phyloP scores from a whole-genome alignment of 2,113 vertebrate species.

The Dipodomys ordii region DNA sequence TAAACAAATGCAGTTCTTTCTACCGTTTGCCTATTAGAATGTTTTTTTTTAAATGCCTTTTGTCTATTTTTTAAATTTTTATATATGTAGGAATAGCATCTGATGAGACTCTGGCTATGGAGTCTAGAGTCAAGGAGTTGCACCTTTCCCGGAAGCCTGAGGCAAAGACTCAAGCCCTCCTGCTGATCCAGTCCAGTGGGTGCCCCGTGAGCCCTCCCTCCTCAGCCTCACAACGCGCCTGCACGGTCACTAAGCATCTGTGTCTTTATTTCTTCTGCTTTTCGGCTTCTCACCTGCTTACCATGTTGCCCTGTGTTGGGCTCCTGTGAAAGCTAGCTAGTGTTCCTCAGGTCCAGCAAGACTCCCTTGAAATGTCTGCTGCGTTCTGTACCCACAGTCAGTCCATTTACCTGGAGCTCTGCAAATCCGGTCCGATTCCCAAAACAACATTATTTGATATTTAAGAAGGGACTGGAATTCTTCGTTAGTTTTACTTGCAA shows the following conservation, averaged over 20 bases:
- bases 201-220: accelerated
- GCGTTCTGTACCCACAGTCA: neutral
- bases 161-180: accelerated
- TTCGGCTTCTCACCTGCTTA: neutral
- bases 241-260: too few relatives aligned
- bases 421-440: constrained; percentile 9
- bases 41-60: neutral
- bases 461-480: constrained; percentile 65
- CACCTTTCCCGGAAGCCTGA: neutral
- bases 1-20: neutral
- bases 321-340: neutral
- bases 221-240: accelerated
- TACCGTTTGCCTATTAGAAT: neutral
- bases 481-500: constrained; percentile 75
- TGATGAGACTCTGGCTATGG: neutral
- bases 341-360: accelerated
- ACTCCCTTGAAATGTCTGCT: neutral
- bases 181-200: accelerated
- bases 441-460: constrained; percentile 54
- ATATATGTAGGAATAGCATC: neutral
- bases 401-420: constrained; percentile 32
- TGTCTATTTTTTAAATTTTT: neutral
- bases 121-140: accelerated
- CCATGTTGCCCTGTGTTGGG: neutral
- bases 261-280: neutral